A percentile compares a stretch with the other conserved stretches of the same genome.
phyloP scores from a whole-genome alignment of 1,140 invertebrate species.

The Oryctes rhinoceros region DNA sequence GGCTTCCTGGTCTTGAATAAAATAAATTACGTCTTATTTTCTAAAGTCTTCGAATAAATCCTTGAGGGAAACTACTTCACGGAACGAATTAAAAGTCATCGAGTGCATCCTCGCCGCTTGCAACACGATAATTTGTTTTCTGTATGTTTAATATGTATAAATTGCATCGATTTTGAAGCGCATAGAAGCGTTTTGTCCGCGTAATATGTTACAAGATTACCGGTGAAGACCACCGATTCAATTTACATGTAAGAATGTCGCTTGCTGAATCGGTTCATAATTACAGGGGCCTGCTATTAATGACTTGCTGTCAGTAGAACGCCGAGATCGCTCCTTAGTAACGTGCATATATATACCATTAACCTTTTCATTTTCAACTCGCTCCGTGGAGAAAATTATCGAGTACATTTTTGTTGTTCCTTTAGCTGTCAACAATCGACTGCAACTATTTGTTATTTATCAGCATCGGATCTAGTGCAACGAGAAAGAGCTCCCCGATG shows the following conservation, averaged over 20 bases:
- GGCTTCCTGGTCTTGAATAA: not conserved
- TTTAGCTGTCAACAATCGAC: constrained; percentile 16
- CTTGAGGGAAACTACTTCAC: not conserved
- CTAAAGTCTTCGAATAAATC: too few relatives aligned
- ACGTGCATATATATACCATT: not conserved
- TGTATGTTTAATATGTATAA: not conserved
- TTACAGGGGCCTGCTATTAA: constrained; percentile 25
- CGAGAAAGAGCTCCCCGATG: not conserved
- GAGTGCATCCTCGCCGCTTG: not conserved
- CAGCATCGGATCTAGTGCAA: constrained; percentile 14
- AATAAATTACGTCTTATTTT: not conserved
- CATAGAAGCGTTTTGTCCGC: not conserved
- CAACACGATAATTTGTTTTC: not conserved
- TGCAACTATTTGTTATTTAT: constrained; percentile 30
- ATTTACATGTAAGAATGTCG: constrained; percentile 22
- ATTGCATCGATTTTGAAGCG: not conserved
- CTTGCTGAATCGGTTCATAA: constrained; percentile 15
- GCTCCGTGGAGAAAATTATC: constrained; percentile 13
- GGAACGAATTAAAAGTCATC: not conserved
- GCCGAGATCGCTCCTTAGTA: not conserved
- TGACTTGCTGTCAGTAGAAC: constrained; percentile 24
- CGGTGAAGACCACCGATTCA: not conserved
- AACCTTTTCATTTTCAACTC: constrained; percentile 20
- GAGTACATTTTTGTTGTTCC: constrained; percentile 17
- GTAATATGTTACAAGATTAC: not conserved